Base-by-base conservation (phyloP, 2,888 invertebrate genomes). In the Tetropium fuscum region DNA sequence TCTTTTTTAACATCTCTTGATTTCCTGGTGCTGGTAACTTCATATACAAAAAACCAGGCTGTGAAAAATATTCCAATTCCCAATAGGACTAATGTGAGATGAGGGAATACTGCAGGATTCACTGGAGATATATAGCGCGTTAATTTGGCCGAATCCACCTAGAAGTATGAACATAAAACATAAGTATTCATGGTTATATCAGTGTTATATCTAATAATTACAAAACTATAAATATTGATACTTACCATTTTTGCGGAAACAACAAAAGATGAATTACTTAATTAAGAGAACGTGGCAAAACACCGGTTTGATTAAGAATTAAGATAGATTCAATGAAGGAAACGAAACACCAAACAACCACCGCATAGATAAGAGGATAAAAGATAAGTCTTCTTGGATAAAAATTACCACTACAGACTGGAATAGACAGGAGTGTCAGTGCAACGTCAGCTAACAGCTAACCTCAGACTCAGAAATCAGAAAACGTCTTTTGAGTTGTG, bases 31-130 rank as follows among this genome's bases (percentile, higher is more conserved):
- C 93, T 91, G 30, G 95, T 95, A 1, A 97, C 97, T 86, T 96
- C 97, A 78, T 95, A 96, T 22, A 99, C 97, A 82, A 98, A 98
- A 85, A 99, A 98, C 97, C 98, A 98, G 19, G 98, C 98, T 48
- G 97, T 98, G 82, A 98, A 98, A 83, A 98, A 97, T 70, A 98
- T 91, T 43, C 98, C 99, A 73, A 98, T 97, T 49, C 94, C 94
- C 60, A 98, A 85, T 32, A 99, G 85, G 7, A 97, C 90, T 43
- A 97, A 83, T 3, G 98, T 94, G 64, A 99, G 86, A 78, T 97
- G 93, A 44, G 98, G 98, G 80, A 96, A 98, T 40, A 97, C 89
- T 13, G 95, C 91, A 67, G 97, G 98, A 83, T 97, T 97, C 71
- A 98, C 93, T 6, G 98, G 98, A 58, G 97, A 96, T 67, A 95